Evolutionary conservation across 2,888 invertebrate species (phyloP), one percentile per base, ranked within the genome.

Genomic region (Elegia similella): DNA sequence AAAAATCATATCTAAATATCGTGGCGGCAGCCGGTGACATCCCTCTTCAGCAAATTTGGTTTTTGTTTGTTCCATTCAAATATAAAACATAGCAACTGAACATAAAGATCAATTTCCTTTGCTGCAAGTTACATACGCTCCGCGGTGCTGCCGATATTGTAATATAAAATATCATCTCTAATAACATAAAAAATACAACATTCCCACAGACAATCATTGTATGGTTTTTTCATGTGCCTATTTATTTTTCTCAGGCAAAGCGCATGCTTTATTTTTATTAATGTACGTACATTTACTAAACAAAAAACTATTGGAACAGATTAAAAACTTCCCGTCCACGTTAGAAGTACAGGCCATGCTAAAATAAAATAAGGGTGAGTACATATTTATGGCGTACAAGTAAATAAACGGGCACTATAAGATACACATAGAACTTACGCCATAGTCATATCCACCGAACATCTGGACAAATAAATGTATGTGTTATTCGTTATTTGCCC

Each of bases 381-480:
- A 59, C 17, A 53, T 52, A 29, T 67, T 59, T 63, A 67, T 73
- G 79, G 73, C 76, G 80, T 70, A 64, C 59, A 69, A 62, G 59
- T 62, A 72, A 63, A 65, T 61, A 70, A 72, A 70, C 63, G 64
- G 70, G 71, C 60, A 72, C 60, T 62, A 63, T 57, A 59, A 61
- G 60, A 78, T 73, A 70, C 70, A 75, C 70, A 71, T 72, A 64
- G 56, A 79, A 92, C 92, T 92, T 92, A 92, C 92, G 79, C 89
- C 86, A 73, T 86, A 92, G 73, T 92, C 92, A 86, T 89, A 92
- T 91, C 92, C 92, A 86, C 87, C 90, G 90, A 89, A 92, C 88
- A 91, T 89, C 91, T 92, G 74, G 76, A 89, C 86, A 90, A 76
- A 88, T 80, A 82, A 84, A 78, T 76, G 63, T 69, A 66, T 42